Base-by-base conservation (phyloP, 1,140 invertebrate species). In the Drosophila navojoa region DNA sequence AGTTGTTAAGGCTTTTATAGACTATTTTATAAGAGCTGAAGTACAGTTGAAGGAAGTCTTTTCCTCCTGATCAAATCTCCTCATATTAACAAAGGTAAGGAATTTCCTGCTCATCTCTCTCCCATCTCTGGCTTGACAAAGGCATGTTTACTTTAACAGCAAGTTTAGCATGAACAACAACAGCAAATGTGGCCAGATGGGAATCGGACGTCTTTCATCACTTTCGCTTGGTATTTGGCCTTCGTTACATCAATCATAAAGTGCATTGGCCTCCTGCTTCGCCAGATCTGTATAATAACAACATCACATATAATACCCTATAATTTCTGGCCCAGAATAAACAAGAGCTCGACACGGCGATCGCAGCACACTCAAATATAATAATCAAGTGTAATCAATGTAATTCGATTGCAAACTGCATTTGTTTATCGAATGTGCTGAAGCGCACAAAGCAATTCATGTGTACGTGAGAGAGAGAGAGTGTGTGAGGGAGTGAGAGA, bases 341-440 rank as follows among this genome's bases (percentile, higher is more conserved):
- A 82, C 80, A 82, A 74, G 67, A 16, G 45, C 29, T 42, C 5
- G 52, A 32, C 32, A 32, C 32, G 32, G 32, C 32, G 32, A 47
- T 13, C 32, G 32, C 32, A 29, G 27, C 29, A 44, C 71, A 44
- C 71, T 63, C 64, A 77, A 82, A 79, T 84, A 82, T 79, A 50
- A 79, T 79, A 84, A 82, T 84, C 76, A 75, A 81, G 55, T 61
- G 74, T 84, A 82, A 82, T 84, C 80, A 84, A 76, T 82, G 67
- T 74, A 84, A 82, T 72, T 79, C 72, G 27, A 71, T 53, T 58
- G 71, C 52, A 49, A 69, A 66, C 71, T 82, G 79, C 75, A 82
- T 82, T 81, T 81, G 79, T 82, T 81, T 81, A 81, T 79, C 61
- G 76, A 69, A 76, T 68, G 32, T 68, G 64, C 40, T 19, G 38